These are phyloP conservation scores for Eidolon dupreanum DNA, from an alignment of 2,797 vertebrate species.

Conservation along the genomic window DNA sequence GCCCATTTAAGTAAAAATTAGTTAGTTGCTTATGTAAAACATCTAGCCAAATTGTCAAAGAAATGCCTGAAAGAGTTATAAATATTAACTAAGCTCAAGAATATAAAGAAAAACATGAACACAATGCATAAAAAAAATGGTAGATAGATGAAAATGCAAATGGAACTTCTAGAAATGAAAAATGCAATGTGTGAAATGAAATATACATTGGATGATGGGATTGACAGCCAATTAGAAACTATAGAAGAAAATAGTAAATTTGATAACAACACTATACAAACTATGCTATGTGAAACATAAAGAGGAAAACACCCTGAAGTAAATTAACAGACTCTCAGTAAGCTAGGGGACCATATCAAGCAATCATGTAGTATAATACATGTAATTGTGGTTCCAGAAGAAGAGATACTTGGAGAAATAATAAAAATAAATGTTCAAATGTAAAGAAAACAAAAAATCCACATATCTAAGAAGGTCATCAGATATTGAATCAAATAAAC, in stretches of 20 bases:
- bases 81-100: not conserved
- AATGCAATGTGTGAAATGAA: not conserved
- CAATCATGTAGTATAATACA: not conserved
- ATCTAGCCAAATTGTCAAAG: not conserved
- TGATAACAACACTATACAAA: not conserved
- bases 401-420: not conserved
- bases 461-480: not conserved
- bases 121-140: not conserved
- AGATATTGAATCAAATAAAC: not conserved
- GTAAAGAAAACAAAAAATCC: not conserved
- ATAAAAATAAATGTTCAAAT: not conserved
- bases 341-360: not conserved
- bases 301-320: not conserved
- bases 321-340: not conserved
- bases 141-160: not conserved
- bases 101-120: not conserved
- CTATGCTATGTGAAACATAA: not conserved
- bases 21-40: not conserved
- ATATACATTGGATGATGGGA: not conserved
- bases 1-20: not conserved
- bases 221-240: not conserved
- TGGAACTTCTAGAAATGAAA: not conserved
- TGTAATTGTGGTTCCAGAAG: not conserved
- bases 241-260: not conserved
- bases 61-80: not conserved